These are phyloP conservation scores for Notolabrus celidotus DNA, from an alignment of 2,797 vertebrate genomes.

Conservation along the genomic window DNA sequence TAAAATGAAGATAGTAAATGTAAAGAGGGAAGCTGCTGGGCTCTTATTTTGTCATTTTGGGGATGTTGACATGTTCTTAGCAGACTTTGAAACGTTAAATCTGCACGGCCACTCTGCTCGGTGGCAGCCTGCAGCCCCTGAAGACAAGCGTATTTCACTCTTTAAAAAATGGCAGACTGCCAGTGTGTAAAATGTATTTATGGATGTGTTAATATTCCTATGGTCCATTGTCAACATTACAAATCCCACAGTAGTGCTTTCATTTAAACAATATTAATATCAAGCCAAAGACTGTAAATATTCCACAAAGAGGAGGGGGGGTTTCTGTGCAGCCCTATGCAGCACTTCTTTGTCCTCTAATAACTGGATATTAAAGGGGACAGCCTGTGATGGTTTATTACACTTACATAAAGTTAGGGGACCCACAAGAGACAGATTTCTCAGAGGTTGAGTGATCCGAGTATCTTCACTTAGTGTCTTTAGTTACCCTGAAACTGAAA, in stretches of 20 bases:
- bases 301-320: neutral
- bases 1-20: constrained; percentile 1
- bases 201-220: neutral
- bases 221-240: constrained; percentile 1
- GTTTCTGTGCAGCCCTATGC: neutral
- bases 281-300: constrained; percentile 9
- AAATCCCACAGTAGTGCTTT: neutral
- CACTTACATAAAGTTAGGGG: neutral
- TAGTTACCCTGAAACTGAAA: too few relatives aligned
- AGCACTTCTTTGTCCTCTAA: neutral
- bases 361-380: neutral
- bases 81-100: neutral
- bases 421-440: neutral
- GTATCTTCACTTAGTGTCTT: too few relatives aligned
- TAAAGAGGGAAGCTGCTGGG: neutral
- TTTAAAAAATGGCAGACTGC: neutral
- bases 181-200: neutral
- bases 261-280: neutral
- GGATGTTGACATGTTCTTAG: neutral
- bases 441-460: too few relatives aligned
- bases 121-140: neutral
- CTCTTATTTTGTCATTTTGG: neutral
- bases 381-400: neutral
- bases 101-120: neutral
- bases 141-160: neutral